Conservation (phyloP, 2,797 vertebrate species). For the Propithecus deckenii region DNA sequence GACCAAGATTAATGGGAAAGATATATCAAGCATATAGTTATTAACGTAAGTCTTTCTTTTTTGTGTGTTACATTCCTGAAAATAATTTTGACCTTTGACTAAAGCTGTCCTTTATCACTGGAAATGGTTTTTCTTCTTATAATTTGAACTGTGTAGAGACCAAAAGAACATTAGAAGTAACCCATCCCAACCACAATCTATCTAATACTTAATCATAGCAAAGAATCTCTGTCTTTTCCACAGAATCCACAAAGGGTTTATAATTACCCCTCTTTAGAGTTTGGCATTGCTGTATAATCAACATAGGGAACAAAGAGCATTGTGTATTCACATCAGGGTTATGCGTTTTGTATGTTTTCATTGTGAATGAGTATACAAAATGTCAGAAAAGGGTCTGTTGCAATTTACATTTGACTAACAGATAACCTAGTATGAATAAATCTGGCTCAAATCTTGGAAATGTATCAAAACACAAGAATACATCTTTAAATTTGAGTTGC, state of each 20-base stretch:
- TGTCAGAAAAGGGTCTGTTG: background rate
- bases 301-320: slow-evolving; percentile 22
- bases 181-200: slow-evolving; percentile 27
- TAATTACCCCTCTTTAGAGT: slow-evolving; percentile 27
- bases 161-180: slow-evolving; percentile 68
- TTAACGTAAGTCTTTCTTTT: slow-evolving; percentile 25
- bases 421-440: background rate
- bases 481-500: background rate
- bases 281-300: background rate
- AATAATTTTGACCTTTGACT: slow-evolving; percentile 63
- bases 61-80: slow-evolving; percentile 68
- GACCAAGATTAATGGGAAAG: background rate
- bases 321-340: background rate
- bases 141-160: slow-evolving; percentile 51
- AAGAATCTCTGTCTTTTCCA: slow-evolving; percentile 55
- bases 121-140: slow-evolving; percentile 56
- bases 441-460: background rate
- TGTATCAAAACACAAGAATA: background rate
- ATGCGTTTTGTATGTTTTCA: background rate
- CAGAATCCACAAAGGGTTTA: background rate
- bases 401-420: background rate
- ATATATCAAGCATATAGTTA: background rate
- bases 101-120: slow-evolving; percentile 67
- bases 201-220: slow-evolving; percentile 49
- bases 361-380: background rate